phyloP scores from a whole-genome alignment of 2,113 vertebrate species.

The Hassar affinis region DNA sequence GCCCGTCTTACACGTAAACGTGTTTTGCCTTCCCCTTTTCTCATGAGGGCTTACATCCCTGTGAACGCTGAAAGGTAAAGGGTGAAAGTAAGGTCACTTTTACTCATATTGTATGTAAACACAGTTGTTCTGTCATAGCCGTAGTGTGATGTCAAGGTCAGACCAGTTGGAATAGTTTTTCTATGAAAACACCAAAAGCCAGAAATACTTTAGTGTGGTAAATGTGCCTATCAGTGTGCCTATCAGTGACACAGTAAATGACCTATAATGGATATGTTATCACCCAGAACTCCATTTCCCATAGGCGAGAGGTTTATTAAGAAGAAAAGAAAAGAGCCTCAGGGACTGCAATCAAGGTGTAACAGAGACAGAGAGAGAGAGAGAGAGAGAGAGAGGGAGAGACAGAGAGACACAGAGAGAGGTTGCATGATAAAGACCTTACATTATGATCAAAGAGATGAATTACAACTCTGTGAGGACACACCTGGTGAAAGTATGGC shows the following conservation, averaged over 20 bases:
- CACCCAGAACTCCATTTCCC: neutral
- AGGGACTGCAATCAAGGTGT: neutral
- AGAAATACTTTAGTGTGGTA: neutral
- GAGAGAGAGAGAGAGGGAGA: neutral
- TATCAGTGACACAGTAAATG: neutral
- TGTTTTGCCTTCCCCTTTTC: too few relatives aligned
- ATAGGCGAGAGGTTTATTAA: neutral
- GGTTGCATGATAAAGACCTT: neutral
- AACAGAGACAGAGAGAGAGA: neutral
- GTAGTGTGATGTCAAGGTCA: neutral
- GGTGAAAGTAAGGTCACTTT: constrained; percentile 4
- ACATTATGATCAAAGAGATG: neutral
- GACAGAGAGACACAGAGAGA: neutral
- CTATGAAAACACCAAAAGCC: neutral
- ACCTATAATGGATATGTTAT: neutral
- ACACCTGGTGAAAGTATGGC: neutral
- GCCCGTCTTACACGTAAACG: too few relatives aligned
- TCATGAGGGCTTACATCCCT: neutral
- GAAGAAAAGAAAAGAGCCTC: neutral
- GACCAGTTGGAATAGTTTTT: neutral
- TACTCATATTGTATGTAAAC: constrained; percentile 27
- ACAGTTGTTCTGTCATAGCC: neutral
- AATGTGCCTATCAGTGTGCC: neutral
- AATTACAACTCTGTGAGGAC: neutral
- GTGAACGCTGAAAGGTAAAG: neutral